Evolutionary conservation across 2,888 invertebrate genomes (phyloP).

Genomic region (Norana najaformis): DNA sequence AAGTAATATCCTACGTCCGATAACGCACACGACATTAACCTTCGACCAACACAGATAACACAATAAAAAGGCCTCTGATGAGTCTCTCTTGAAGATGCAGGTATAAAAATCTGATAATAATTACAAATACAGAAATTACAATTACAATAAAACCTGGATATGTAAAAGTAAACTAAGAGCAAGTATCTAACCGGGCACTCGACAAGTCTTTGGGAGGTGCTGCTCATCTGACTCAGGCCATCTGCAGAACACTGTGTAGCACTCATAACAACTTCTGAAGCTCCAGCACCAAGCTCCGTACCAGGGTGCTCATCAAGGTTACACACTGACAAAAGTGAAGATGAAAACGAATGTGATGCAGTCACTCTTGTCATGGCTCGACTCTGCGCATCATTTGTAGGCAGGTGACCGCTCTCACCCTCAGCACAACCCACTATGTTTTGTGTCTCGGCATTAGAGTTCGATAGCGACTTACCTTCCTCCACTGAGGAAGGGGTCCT

Average conservation of each 20-base stretch:
- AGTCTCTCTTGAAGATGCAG: neutral
- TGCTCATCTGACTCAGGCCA: neutral
- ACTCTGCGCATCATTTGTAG: neutral
- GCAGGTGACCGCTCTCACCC: neutral
- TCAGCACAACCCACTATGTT: neutral
- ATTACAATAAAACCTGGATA: neutral
- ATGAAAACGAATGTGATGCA: neutral
- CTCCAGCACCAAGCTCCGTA: neutral
- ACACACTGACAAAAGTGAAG: neutral
- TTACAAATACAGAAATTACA: neutral
- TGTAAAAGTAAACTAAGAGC: neutral
- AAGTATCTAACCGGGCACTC: neutral
- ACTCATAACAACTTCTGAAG: neutral
- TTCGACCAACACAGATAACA: neutral
- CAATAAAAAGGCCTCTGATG: neutral
- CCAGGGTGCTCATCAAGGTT: neutral
- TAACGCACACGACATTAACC: neutral
- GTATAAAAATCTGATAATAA: neutral
- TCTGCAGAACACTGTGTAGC: slow-evolving; percentile 5
- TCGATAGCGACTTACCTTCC: neutral
- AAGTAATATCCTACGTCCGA: neutral
- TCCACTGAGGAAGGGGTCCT: neutral
- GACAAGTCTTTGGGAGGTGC: neutral
- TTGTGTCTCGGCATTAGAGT: neutral
- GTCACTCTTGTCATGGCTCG: neutral